These are phyloP conservation scores for Lemur catta DNA, from an alignment of 2,797 vertebrate species.

Conservation along the genomic window DNA sequence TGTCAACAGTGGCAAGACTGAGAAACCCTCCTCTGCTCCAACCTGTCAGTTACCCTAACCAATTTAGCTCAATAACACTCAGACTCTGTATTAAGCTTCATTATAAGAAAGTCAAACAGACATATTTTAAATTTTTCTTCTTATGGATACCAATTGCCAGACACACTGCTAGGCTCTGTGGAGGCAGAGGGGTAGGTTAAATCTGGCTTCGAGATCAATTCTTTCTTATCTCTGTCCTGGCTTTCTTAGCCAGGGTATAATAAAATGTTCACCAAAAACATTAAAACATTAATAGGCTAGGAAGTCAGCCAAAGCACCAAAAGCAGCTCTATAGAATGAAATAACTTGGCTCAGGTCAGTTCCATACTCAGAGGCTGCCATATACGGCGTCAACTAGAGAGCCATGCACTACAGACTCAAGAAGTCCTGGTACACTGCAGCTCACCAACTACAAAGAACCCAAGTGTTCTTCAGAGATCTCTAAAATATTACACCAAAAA, in stretches of 20 bases:
- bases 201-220: not conserved
- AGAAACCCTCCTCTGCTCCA: not conserved
- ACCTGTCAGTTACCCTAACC: slow-evolving; percentile 24
- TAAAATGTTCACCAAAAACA: slow-evolving; percentile 17
- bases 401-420: not conserved
- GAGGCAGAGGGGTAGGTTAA: not conserved
- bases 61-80: slow-evolving; percentile 21
- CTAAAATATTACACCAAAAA: slow-evolving; percentile 38
- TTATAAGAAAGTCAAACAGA: slow-evolving; percentile 1
- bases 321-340: slow-evolving; percentile 13
- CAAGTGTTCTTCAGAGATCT: slow-evolving; percentile 11
- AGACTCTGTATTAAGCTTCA: not conserved
- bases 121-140: slow-evolving; percentile 31
- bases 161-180: not conserved
- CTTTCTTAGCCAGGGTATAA: not conserved
- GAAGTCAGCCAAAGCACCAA: not conserved
- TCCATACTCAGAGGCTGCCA: not conserved
- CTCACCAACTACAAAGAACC: not conserved
- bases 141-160: slow-evolving; percentile 2
- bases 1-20: not conserved
- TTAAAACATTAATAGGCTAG: slow-evolving; percentile 31
- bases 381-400: not conserved
- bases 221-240: slow-evolving; percentile 30
- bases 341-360: not conserved
- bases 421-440: not conserved